phyloP scores from a whole-genome alignment of 2,113 vertebrate species.

The Gallinago undulata region DNA sequence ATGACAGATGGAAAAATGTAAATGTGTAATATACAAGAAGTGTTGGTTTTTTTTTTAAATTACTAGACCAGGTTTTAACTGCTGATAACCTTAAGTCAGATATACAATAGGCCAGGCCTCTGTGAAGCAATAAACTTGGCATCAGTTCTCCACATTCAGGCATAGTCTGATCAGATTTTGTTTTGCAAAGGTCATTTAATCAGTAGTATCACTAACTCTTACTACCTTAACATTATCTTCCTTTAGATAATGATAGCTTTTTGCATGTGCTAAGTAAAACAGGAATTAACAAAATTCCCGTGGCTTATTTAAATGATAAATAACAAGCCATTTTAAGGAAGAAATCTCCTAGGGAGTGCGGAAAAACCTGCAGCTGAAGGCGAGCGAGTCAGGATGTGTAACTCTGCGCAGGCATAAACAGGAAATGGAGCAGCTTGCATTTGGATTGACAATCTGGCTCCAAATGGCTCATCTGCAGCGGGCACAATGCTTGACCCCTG shows the following conservation, averaged over 20 bases:
- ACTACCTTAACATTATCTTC: conserved; percentile 54
- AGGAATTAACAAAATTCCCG: conserved; percentile 82
- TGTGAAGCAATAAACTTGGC: conserved; percentile 23
- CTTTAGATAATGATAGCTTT: conserved; percentile 60
- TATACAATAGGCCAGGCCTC: conserved; percentile 27
- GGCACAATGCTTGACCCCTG: conserved; percentile 57
- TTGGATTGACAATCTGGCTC: conserved; percentile 75
- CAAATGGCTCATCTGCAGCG: conserved; percentile 53
- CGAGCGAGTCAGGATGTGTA: conserved; percentile 79
- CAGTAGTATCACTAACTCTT: conserved; percentile 41
- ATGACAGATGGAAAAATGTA: not conserved
- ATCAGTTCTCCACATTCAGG: not conserved
- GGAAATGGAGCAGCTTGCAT: conserved; percentile 78
- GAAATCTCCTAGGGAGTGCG: conserved; percentile 75
- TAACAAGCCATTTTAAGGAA: conserved; percentile 77
- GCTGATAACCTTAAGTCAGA: conserved; percentile 26
- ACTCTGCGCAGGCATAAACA: conserved; percentile 85
- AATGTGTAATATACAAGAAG: conserved; percentile 1
- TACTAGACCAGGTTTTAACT: conserved; percentile 20
- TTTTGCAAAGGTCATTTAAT: conserved; percentile 60
- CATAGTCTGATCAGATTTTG: conserved; percentile 13
- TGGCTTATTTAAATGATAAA: conserved; percentile 77
- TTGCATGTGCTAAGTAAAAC: conserved; percentile 74
- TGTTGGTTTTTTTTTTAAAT: conserved; percentile 13
- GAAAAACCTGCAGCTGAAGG: conserved; percentile 80